phyloP scores from a whole-genome alignment of 2,113 vertebrate genomes.

The Agelaius phoeniceus region DNA sequence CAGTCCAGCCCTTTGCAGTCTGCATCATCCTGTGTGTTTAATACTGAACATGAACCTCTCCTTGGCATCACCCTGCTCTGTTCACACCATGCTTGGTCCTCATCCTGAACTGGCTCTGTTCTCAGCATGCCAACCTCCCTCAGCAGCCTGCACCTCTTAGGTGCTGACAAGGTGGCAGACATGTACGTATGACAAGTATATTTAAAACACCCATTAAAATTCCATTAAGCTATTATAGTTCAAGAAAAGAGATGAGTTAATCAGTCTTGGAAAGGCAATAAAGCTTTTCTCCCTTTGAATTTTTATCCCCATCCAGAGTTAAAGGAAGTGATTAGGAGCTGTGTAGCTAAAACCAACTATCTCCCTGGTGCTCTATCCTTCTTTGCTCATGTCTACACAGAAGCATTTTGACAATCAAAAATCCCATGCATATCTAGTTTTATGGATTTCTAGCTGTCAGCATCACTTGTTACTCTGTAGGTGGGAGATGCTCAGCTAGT shows the following conservation, averaged over 20 bases:
- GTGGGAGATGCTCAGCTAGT: not conserved
- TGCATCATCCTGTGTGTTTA: not conserved
- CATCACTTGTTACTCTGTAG: not conserved
- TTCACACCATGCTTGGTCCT: not conserved
- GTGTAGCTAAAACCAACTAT: not conserved
- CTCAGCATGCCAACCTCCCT: not conserved
- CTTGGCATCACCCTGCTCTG: not conserved
- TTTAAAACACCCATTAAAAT: not conserved
- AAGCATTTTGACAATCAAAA: not conserved
- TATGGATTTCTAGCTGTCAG: conserved; percentile 4
- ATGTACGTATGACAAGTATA: not conserved
- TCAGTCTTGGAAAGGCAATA: not conserved
- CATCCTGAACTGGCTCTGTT: not conserved
- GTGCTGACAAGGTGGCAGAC: not conserved
- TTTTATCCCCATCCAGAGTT: not conserved
- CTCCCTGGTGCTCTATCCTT: not conserved
- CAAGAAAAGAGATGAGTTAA: not conserved
- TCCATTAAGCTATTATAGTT: not conserved
- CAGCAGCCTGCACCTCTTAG: not conserved
- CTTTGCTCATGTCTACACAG: not conserved
- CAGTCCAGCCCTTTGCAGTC: not conserved
- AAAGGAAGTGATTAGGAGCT: not conserved
- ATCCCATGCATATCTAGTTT: not conserved
- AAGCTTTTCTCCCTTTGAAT: not conserved
- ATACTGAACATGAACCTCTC: not conserved